Base-by-base conservation (phyloP, 2,888 invertebrate genomes). In the Priapulus caudatus region DNA sequence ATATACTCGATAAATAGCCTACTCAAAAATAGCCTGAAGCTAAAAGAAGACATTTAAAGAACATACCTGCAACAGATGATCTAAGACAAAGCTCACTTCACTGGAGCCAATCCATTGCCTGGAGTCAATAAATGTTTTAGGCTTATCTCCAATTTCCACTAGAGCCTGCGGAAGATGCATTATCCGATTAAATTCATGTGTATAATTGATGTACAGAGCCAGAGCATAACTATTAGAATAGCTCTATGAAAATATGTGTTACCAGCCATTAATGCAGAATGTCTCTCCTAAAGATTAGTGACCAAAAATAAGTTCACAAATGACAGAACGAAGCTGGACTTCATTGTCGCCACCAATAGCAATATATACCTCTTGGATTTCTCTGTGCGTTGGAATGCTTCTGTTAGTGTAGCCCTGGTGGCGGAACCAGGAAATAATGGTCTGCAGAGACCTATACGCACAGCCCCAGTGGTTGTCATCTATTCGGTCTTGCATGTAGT, bases 401-500 rank as follows among this genome's bases (percentile, higher is more conserved):
- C 77, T 77, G 47, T 82, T 63, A 19, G 71, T 69, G 60, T 73
- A 74, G 19, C 72, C 72, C 59, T 75, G 73, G 23, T 67, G 61
- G 23, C 79, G 79, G 67, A 88, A 92, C 98, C 98, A 99, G 0
- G 95, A 95, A 59, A 87, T 81, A 57, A 98, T 78, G 0, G 97
- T 95, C 74, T 98, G 98, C 64, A 98, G 76, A 0, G 95, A 95
- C 55, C 98, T 79, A 68, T 98, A 98, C 0, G 98, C 98, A 75
- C 98, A 98, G 2, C 98, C 98, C 98, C 98, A 98, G n/a, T 92
- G 92, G 69, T 86, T 84, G 65, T 98, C 98, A 70, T 95, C 85
- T 68, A 90, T 81, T 60, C 81, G 79, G 65, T 95, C 86, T 71
- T 95, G 93, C 82, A 90, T 84, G 70, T 99, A 99, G 71, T 99